phyloP scores from a whole-genome alignment of 2,797 vertebrate species.

The Danionella dracula region DNA sequence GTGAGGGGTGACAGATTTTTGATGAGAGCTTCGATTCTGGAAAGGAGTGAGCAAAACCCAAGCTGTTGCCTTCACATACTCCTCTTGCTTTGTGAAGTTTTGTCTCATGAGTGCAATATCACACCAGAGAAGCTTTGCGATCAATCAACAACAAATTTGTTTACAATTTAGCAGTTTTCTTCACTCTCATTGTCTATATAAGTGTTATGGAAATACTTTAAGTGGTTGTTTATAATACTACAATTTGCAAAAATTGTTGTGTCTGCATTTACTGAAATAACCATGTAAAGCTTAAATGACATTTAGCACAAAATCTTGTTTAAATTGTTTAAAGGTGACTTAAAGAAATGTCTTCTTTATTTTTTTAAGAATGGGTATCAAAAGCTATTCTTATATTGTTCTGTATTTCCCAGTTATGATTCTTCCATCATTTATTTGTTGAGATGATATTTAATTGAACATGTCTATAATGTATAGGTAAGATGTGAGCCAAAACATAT shows the following conservation, averaged over 20 bases:
- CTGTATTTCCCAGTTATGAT: not conserved
- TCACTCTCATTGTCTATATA: slow-evolving; percentile 7
- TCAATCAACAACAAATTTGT: not conserved
- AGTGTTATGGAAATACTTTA: not conserved
- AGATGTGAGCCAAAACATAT: slow-evolving; percentile 10
- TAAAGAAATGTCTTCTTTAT: not conserved
- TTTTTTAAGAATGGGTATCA: no score
- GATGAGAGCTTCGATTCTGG: not conserved
- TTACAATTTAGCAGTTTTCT: slow-evolving; percentile 15
- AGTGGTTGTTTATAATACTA: slow-evolving; percentile 13
- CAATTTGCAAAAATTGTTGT: not conserved
- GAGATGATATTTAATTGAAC: not conserved
- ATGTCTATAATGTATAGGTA: not conserved
- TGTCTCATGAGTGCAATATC: slow-evolving; percentile 22
- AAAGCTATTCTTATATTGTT: not conserved
- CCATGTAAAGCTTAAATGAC: not conserved
- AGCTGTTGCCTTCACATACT: slow-evolving; percentile 15
- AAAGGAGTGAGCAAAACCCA: not conserved
- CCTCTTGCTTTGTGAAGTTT: slow-evolving; percentile 16
- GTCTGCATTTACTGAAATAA: not conserved
- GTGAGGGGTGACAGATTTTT: not conserved
- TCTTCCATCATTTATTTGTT: not conserved
- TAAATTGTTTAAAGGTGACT: not conserved
- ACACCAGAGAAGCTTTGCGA: not conserved
- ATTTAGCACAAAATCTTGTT: not conserved